A percentile compares a stretch with the other conserved stretches of the same genome.
These are phyloP conservation scores for Oscheius onirici DNA, from an alignment of 2,888 invertebrate genomes.

Conservation along the genomic window DNA sequence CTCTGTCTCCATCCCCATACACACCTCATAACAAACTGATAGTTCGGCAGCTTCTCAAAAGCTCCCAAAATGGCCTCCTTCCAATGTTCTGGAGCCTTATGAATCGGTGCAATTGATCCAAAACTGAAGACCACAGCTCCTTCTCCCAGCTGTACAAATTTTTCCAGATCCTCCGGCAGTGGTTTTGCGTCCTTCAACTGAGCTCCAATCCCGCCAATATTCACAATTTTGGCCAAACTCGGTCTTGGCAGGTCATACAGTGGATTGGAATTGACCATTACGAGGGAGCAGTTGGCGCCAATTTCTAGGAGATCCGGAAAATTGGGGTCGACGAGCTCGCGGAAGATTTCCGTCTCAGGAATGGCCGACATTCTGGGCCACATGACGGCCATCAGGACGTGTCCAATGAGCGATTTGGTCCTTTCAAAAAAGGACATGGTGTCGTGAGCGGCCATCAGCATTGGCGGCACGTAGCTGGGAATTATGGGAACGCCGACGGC, in stretches of 20 bases:
- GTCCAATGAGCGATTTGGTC: slow-evolving; percentile 58
- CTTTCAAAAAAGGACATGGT: slow-evolving; percentile 57
- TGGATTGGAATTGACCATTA: slow-evolving; percentile 56
- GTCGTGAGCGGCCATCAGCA: slow-evolving; percentile 54
- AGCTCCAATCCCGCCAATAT: slow-evolving; percentile 60
- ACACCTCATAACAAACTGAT: slow-evolving; percentile 46
- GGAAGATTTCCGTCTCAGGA: slow-evolving; percentile 46
- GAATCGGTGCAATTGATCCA: slow-evolving; percentile 42
- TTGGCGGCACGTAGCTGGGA: slow-evolving; percentile 55
- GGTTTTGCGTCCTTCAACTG: slow-evolving; percentile 46
- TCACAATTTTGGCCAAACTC: slow-evolving; percentile 52
- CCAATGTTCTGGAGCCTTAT: slow-evolving; percentile 33
- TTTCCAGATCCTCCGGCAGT: slow-evolving; percentile 26
- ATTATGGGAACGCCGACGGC: slow-evolving; percentile 55
- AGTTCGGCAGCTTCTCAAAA: slow-evolving; percentile 44
- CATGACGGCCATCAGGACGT: slow-evolving; percentile 36
- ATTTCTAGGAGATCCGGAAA: slow-evolving; percentile 52
- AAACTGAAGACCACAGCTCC: slow-evolving; percentile 45
- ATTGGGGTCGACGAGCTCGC: slow-evolving; percentile 41
- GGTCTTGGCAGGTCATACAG: slow-evolving; percentile 57
- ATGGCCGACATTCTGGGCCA: slow-evolving; percentile 33
- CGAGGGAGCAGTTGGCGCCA: slow-evolving; percentile 18
- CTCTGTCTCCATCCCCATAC: no score
- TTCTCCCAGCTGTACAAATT: slow-evolving; percentile 36
- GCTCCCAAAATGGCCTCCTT: slow-evolving; percentile 32